A percentile compares a stretch with the other conserved stretches of the same genome.
Evolutionary conservation across 2,888 invertebrate species (phyloP).

Genomic region (Periphyllus acericola): DNA sequence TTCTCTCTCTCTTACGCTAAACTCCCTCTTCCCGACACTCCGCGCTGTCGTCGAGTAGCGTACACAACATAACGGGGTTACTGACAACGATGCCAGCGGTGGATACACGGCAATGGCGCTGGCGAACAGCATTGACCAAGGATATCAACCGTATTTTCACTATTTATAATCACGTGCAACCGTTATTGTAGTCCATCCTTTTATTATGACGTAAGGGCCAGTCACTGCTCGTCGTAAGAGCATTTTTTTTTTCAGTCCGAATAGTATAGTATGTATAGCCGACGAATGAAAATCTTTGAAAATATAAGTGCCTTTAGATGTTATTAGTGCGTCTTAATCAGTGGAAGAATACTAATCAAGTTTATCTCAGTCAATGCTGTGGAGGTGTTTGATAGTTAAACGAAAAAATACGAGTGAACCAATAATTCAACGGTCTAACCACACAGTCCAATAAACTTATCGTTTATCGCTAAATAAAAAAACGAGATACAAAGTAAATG

Average conservation of each 20-base stretch:
- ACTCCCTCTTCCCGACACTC: conserved; percentile 1
- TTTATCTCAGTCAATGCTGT: too few species aligned
- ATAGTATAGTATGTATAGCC: too few species aligned
- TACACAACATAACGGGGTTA: conserved; percentile 34
- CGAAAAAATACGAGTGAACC: too few species aligned
- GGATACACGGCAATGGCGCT: background rate
- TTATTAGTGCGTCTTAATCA: too few species aligned
- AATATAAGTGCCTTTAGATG: background rate
- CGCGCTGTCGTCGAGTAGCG: background rate
- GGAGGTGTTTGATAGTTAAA: too few species aligned
- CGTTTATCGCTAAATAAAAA: too few species aligned
- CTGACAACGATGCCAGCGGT: background rate
- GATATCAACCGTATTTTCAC: conserved; percentile 49
- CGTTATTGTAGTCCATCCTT: background rate
- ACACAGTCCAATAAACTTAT: too few species aligned
- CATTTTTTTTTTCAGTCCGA: background rate
- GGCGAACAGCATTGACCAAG: conserved; percentile 54
- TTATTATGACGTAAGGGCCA: background rate
- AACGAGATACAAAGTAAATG: too few species aligned
- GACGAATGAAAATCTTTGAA: background rate
- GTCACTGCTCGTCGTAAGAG: background rate
- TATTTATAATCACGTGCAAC: conserved; percentile 33
- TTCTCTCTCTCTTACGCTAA: conserved; percentile 1
- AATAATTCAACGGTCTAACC: too few species aligned
- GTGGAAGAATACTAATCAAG: background rate